Evolutionary conservation across 2,113 vertebrate genomes (phyloP).

Genomic region (Scomber colias): DNA sequence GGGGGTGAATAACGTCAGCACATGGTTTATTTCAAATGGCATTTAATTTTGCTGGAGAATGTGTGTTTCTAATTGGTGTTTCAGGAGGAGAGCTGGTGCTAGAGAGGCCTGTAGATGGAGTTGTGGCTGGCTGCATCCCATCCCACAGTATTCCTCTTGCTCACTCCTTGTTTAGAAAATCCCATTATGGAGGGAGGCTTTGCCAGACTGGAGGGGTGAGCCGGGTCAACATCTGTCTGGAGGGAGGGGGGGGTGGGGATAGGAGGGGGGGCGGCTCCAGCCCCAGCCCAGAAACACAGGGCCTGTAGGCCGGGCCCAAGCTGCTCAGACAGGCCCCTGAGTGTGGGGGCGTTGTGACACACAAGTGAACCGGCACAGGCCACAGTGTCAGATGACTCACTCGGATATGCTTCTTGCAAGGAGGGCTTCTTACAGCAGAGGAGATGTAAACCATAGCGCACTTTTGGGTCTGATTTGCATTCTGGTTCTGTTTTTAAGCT

Average conservation of each 20-base stretch:
- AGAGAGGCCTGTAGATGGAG: slow-evolving; percentile 69
- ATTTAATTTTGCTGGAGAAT: slow-evolving; percentile 64
- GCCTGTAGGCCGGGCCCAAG: slow-evolving; percentile 55
- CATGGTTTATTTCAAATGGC: slow-evolving; percentile 72
- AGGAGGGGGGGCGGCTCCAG: slow-evolving; percentile 36
- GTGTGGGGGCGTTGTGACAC: slow-evolving; percentile 75
- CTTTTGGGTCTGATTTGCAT: slow-evolving; percentile 16
- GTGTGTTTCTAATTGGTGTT: slow-evolving; percentile 73
- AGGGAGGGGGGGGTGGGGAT: slow-evolving; percentile 37
- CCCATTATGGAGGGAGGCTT: slow-evolving; percentile 76
- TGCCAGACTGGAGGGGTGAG: slow-evolving; percentile 82
- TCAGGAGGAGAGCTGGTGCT: slow-evolving; percentile 50
- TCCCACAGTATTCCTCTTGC: slow-evolving; percentile 68
- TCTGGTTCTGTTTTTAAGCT: slow-evolving; percentile 38
- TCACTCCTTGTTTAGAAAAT: slow-evolving; percentile 84
- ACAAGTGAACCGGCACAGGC: slow-evolving; percentile 72
- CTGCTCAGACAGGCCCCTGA: slow-evolving; percentile 72
- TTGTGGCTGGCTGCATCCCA: slow-evolving; percentile 65
- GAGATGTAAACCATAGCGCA: slow-evolving; percentile 47
- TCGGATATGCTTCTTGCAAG: slow-evolving; percentile 51
- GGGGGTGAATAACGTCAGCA: slow-evolving; percentile 65
- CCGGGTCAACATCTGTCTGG: slow-evolving; percentile 84
- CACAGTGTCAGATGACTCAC: slow-evolving; percentile 75
- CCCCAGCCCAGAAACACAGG: slow-evolving; percentile 51
- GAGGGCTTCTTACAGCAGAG: slow-evolving; percentile 46